phyloP scores from a whole-genome alignment of 2,113 vertebrate genomes.

The Calyptommatus sinebrachiatus region DNA sequence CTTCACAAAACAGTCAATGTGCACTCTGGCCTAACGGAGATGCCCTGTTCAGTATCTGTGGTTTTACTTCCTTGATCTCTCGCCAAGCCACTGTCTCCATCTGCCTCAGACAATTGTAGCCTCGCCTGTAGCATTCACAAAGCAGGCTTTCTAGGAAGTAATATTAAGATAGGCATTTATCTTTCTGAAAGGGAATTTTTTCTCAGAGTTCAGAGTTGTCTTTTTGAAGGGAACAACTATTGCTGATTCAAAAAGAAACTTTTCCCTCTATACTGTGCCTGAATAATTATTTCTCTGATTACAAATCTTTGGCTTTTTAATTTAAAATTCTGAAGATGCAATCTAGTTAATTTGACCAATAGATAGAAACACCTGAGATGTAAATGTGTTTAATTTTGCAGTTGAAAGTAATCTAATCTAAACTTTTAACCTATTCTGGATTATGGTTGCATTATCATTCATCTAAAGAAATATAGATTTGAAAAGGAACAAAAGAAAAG shows the following conservation, averaged over 20 bases:
- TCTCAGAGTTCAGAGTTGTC: conserved; percentile 1
- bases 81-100: conserved; percentile 87
- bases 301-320: neutral
- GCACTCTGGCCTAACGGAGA: neutral
- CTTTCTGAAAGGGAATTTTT: conserved; percentile 30
- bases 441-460: neutral
- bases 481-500: no score
- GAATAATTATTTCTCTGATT: conserved; percentile 8
- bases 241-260: conserved; percentile 23
- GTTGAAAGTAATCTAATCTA: neutral
- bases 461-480: neutral
- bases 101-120: conserved; percentile 70
- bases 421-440: neutral
- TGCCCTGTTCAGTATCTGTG: conserved; percentile 34
- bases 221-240: conserved; percentile 12
- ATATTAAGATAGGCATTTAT: conserved; percentile 10
- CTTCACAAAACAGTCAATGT: conserved; percentile 20
- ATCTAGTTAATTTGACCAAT: neutral
- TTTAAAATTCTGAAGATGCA: neutral
- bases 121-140: conserved; percentile 59
- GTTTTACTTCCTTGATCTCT: conserved; percentile 48
- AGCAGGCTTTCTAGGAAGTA: conserved; percentile 18
- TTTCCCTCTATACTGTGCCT: conserved; percentile 19
- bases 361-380: neutral
- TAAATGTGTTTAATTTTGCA: neutral